Evolutionary conservation across 2,888 invertebrate species (phyloP).

Genomic region (Drosophila borborema): DNA sequence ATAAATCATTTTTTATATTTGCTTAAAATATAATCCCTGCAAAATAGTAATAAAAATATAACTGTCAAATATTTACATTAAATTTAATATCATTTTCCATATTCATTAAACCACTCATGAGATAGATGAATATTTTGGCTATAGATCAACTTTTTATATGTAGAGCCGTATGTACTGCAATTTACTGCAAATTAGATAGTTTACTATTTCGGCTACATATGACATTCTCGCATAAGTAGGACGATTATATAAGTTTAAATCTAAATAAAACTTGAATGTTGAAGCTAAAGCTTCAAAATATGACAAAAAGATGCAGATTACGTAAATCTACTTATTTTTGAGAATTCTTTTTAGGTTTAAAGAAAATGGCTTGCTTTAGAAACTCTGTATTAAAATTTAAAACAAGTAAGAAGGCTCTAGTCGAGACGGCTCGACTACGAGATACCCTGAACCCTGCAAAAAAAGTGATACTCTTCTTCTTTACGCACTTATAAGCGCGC

Average conservation of each 20-base stretch:
- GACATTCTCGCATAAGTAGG: not conserved
- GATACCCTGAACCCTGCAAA: no score
- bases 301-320: not conserved
- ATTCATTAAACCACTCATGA: not conserved
- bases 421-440: no score
- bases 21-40: not conserved
- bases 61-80: not conserved
- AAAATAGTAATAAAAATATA: not conserved
- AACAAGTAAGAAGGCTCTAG: no score
- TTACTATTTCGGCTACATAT: not conserved
- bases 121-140: not conserved
- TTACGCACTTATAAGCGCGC: no score
- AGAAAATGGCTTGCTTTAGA: no score
- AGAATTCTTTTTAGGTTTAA: not conserved
- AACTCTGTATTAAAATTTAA: no score
- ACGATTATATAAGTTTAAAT: fast-evolving
- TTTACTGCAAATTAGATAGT: not conserved
- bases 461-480: no score
- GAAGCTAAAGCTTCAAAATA: not conserved
- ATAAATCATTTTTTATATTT: not conserved
- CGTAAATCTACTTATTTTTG: not conserved
- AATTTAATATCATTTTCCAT: not conserved
- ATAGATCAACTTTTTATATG: not conserved
- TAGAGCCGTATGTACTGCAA: not conserved
- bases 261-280: not conserved